A percentile compares a stretch with the other conserved stretches of the same genome.
phyloP scores from a whole-genome alignment of 2,113 vertebrate genomes.

The Phyllostomus discolor region DNA sequence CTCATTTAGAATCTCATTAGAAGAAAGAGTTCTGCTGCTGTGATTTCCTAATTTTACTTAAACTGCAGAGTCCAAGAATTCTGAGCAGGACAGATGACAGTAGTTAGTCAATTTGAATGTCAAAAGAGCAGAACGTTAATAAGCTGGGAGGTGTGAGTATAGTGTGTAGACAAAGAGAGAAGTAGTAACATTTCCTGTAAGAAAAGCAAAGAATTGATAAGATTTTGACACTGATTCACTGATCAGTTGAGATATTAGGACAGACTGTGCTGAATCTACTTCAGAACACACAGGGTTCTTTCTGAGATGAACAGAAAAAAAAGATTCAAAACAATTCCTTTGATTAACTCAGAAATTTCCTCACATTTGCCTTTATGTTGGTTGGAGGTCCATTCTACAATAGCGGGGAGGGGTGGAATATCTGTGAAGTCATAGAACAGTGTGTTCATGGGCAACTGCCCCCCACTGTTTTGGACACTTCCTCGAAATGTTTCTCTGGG shows the following conservation, averaged over 20 bases:
- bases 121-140: background rate
- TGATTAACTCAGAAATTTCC: background rate
- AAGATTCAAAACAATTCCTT: background rate
- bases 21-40: background rate
- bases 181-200: background rate
- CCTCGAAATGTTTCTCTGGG: background rate
- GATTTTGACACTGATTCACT: background rate
- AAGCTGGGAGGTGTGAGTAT: background rate
- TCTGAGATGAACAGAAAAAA: background rate
- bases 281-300: background rate
- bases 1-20: conserved; percentile 2
- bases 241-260: background rate
- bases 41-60: background rate
- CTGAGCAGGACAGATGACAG: background rate
- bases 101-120: background rate
- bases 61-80: background rate
- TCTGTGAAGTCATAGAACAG: background rate
- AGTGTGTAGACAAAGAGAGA: background rate
- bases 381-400: background rate
- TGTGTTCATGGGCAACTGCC: background rate
- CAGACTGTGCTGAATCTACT: background rate
- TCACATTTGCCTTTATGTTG: background rate
- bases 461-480: background rate
- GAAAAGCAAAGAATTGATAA: background rate
- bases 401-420: background rate